Evolutionary conservation across 2,113 vertebrate genomes (phyloP), one percentile per base, ranked within the genome.

Genomic region (Dromaius novaehollandiae): DNA sequence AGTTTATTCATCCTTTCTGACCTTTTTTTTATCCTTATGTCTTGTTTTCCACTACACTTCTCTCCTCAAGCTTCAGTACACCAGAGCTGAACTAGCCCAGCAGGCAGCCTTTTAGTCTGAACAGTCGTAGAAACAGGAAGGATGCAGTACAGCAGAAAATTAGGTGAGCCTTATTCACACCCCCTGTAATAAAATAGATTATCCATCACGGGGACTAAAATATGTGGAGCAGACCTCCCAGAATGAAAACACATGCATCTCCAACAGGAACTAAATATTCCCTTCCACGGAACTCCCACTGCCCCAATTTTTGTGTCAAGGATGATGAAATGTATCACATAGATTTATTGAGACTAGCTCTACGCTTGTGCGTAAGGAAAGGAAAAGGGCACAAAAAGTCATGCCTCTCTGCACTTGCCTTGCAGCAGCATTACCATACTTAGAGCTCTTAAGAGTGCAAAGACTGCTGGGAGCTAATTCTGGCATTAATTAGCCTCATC

Each of bases 111-210:
- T 77, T 90, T 58, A 89, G 46, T 90, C 89, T 84, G 85, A 88
- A 40, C 13, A 94, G 71, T 50, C 8, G 40, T 3, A 74, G 82
- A 93, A 89, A 78, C 34, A 80, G 73, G 70, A 87, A 80, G 63
- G 16, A 91, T 87, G 48, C 66, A 70, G 25, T 58, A 66, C 91
- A 96, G 78, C 48, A 95, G 71, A 94, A 95, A 94, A 92, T 88
- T 82, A 91, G 66, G 51, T 93, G 46, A 94, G 44, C 58, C 86
- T 93, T 94, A 91, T 89, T 96, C 90, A 96, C 58, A 88, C 25
- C 20, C 75, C 34, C 36, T 80, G 53, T 91, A 93, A 94, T 86
- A 96, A 96, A 97, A 90, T n/a, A 89, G 80, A 76, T 95, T 95
- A 86, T n/a, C 2, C 11, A 60, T 56, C 82, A 84, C 0, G 0